Conservation (phyloP, 2,113 vertebrate species). For the Atherinomorus stipes region DNA sequence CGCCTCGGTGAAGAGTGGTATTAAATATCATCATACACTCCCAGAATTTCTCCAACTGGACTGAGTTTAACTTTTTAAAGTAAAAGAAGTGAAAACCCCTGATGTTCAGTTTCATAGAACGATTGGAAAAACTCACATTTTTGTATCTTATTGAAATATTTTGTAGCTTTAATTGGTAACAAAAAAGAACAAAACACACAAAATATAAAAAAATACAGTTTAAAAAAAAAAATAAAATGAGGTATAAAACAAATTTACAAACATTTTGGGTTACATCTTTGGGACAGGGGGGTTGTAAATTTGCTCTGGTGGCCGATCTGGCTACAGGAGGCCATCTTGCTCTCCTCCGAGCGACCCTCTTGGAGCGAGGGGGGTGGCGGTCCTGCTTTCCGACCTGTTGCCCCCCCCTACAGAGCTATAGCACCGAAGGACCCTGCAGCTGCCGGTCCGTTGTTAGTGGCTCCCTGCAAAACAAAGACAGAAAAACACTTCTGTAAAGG, state of each 20-base stretch:
- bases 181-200: slow-evolving; percentile 47
- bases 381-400: slow-evolving; percentile 36
- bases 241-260: slow-evolving; percentile 93
- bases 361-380: too few relatives aligned
- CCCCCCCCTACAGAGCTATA: slow-evolving; percentile 52
- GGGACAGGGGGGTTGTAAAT: too few relatives aligned
- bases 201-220: slow-evolving; percentile 79
- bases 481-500: too few relatives aligned
- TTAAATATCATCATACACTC: too few relatives aligned
- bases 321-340: slow-evolving; percentile 35
- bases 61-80: too few relatives aligned
- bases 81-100: not conserved
- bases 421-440: slow-evolving; percentile 75
- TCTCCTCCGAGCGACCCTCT: slow-evolving; percentile 29
- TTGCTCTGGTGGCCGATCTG: slow-evolving; percentile 31
- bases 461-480: slow-evolving; percentile 70
- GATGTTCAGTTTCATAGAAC: slow-evolving; percentile 23
- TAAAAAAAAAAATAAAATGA: slow-evolving; percentile 90
- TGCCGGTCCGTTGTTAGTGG: slow-evolving; percentile 64
- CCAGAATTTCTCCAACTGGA: too few relatives aligned
- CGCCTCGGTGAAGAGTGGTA: too few relatives aligned
- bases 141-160: slow-evolving; percentile 43
- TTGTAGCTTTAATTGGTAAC: slow-evolving; percentile 56
- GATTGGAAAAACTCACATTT: slow-evolving; percentile 31
- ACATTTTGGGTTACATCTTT: slow-evolving; percentile 76